These are phyloP conservation scores for Elachura formosa DNA, from an alignment of 2,113 vertebrate species.

Conservation along the genomic window DNA sequence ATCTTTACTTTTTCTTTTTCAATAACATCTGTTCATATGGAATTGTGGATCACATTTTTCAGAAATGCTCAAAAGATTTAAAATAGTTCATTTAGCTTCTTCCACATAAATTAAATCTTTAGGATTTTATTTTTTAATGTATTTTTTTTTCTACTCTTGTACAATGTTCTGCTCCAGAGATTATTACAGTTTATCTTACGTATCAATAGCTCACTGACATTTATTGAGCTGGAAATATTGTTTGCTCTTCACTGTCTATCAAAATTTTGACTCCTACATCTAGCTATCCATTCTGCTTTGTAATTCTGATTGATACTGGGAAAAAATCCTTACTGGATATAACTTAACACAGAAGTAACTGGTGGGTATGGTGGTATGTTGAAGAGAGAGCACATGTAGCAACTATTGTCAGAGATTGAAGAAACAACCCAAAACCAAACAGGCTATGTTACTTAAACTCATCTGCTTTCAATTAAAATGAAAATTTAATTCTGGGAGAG, in stretches of 20 bases:
- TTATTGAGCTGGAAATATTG: constrained; percentile 58
- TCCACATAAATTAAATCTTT: constrained; percentile 2
- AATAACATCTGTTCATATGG: background rate
- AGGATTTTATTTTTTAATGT: background rate
- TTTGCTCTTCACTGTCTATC: constrained; percentile 53
- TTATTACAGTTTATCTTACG: constrained; percentile 52
- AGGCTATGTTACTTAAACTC: background rate
- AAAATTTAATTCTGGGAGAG: background rate
- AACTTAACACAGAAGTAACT: background rate
- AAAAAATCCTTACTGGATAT: background rate
- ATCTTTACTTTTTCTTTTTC: background rate
- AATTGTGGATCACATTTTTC: background rate
- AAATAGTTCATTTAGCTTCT: background rate
- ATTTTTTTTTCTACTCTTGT: background rate
- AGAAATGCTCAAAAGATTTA: constrained; percentile 3
- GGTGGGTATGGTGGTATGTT: background rate
- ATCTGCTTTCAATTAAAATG: background rate
- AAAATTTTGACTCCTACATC: constrained; percentile 35
- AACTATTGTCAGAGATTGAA: background rate
- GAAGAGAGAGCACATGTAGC: background rate
- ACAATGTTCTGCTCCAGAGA: constrained; percentile 14
- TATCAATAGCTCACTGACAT: constrained; percentile 57
- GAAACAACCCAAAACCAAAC: background rate
- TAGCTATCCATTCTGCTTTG: constrained; percentile 17
- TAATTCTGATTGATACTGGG: constrained; percentile 11